A percentile compares a stretch with the other conserved stretches of the same genome.
Evolutionary conservation across 2,113 vertebrate species (phyloP).

Genomic region (Pedionomus torquatus): DNA sequence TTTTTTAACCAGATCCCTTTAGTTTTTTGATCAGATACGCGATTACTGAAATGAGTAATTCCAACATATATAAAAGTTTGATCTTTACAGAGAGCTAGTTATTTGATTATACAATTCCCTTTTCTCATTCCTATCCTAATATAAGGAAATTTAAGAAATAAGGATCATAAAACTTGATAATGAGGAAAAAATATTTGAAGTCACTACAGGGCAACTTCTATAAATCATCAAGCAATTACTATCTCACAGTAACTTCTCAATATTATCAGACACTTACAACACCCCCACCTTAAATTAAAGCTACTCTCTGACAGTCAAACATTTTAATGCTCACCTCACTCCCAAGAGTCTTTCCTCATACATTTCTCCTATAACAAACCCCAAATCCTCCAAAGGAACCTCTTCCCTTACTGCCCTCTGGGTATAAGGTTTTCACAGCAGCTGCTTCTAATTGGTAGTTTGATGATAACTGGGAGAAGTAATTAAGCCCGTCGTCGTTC

Average conservation of each 20-base stretch:
- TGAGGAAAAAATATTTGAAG: background rate
- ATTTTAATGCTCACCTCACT: background rate
- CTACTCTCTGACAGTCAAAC: background rate
- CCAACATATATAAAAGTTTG: background rate
- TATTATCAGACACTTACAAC: background rate
- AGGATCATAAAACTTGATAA: background rate
- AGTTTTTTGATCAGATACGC: background rate
- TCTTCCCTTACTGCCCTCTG: background rate
- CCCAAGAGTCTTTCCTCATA: background rate
- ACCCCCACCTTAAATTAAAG: background rate
- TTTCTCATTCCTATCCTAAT: background rate
- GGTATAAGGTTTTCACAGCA: background rate
- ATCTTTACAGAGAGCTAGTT: background rate
- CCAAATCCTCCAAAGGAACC: background rate
- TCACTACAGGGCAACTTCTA: background rate
- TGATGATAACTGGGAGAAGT: background rate
- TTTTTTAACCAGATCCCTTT: background rate
- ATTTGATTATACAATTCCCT: background rate
- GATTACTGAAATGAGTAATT: background rate
- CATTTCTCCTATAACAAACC: background rate
- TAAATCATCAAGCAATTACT: background rate
- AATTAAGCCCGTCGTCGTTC: conserved; percentile 21
- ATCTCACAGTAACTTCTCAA: background rate
- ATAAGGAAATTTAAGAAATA: background rate
- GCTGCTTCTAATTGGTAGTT: background rate